Evolutionary conservation across 2,797 vertebrate species (phyloP), one percentile per base, ranked within the genome.

Genomic region (Premnoplex brunnescens): DNA sequence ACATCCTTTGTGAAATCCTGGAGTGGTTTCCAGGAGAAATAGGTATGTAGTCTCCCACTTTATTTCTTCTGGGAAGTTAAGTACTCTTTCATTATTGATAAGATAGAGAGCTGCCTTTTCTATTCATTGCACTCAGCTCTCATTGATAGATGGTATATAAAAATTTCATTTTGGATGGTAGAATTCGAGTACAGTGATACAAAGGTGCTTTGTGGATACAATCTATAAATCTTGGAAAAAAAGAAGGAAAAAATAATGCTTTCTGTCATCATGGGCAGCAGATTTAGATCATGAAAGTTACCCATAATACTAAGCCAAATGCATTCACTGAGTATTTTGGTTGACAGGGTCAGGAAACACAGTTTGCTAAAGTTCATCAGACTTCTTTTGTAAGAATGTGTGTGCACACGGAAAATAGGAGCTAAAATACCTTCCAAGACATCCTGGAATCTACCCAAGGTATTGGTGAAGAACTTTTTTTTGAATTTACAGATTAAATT

Each of bases 61-160:
- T 91, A 95, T 95, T 96, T 93, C 91, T 94, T 93, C 93, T 96
- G 88, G 80, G 77, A 96, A 96, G 93, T 95, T 93, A 96, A 96
- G 93, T 87, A 96, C 67, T 85, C 91, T 90, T 94, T 71, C 91
- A 93, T 90, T 94, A 95, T 79, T 91, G 94, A 88, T 93, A 90
- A 91, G 95, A 93, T 94, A 91, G 92, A 96, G 90, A 96, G 91
- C 87, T 96, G 89, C 49, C 91, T 96, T 89, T 87, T 81, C 94
- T 94, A 94, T 95, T 96, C 95, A 86, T 66, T 88, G 89, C 85
- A 69, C 83, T 96, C 84, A 64, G 84, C 92, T 94, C 83, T 80
- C 76, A 51, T 76, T 86, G 84, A 92, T 88, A 89, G 93, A 96
- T 88, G 85, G 84, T 91, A 56, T 69, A 95, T 74, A 96, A 97